Conservation (phyloP, 2,888 invertebrate species). For the Perizoma affinitatum region DNA sequence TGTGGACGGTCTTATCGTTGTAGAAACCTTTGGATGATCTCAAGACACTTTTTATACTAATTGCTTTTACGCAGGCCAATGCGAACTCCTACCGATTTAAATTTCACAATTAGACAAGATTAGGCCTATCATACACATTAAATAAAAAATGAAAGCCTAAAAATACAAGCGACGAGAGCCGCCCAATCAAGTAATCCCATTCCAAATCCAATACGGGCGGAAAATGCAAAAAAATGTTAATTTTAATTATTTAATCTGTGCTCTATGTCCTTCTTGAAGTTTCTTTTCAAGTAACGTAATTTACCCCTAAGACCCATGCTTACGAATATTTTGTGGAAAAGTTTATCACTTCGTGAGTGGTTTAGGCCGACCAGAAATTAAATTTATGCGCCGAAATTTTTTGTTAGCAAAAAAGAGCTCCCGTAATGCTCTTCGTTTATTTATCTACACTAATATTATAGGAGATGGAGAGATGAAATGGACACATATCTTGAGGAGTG, state of each 20-base stretch:
- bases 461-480: too few species aligned
- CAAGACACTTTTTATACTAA: too few species aligned
- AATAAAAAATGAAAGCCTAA: not conserved
- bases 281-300: slow-evolving; percentile 19
- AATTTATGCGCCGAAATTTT: too few species aligned
- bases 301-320: slow-evolving; percentile 24
- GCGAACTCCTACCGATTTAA: not conserved
- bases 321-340: slow-evolving; percentile 1
- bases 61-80: too few species aligned
- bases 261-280: slow-evolving; percentile 33
- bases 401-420: too few species aligned
- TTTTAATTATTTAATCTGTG: slow-evolving; percentile 43
- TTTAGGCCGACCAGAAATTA: too few species aligned
- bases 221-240: slow-evolving; percentile 26
- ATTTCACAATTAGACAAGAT: not conserved
- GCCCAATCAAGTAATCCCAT: slow-evolving; percentile 23
- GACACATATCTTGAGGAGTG: too few species aligned
- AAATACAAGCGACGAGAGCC: slow-evolving; percentile 3
- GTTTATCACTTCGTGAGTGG: not conserved
- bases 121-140: not conserved
- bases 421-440: too few species aligned
- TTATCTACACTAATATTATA: too few species aligned
- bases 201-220: slow-evolving; percentile 11
- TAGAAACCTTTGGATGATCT: too few species aligned
- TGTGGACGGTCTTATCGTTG: too few species aligned